phyloP scores from a whole-genome alignment of 2,888 invertebrate species.

The Drosophila percnosoma region DNA sequence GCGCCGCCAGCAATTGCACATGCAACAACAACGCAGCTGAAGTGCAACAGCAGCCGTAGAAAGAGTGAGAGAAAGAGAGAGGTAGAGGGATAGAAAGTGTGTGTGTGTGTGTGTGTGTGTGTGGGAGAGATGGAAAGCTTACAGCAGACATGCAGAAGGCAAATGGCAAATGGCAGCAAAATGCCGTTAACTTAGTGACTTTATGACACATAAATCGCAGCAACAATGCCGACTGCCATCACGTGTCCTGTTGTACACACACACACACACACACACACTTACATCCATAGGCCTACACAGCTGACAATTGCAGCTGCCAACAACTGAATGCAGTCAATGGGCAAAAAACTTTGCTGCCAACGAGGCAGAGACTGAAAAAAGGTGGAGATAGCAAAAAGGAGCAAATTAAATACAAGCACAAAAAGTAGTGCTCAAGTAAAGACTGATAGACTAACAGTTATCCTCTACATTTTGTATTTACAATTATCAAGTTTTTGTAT shows the following conservation, averaged over 20 bases:
- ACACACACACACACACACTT: slow-evolving; percentile 3
- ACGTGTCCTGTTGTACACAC: slow-evolving; percentile 47
- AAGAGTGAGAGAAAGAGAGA: background rate
- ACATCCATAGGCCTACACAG: slow-evolving; percentile 46
- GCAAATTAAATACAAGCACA: slow-evolving; percentile 59
- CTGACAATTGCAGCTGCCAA: slow-evolving; percentile 50
- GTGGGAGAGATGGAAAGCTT: slow-evolving; percentile 33
- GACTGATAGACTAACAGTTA: slow-evolving; percentile 1
- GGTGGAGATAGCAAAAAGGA: slow-evolving; percentile 28
- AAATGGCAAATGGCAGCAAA: slow-evolving; percentile 76
- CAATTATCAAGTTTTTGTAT: background rate
- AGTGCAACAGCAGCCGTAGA: slow-evolving; percentile 44
- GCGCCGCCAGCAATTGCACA: slow-evolving; percentile 56
- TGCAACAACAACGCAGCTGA: slow-evolving; percentile 43
- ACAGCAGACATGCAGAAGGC: slow-evolving; percentile 50
- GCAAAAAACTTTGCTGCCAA: slow-evolving; percentile 43
- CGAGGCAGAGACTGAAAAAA: slow-evolving; percentile 36
- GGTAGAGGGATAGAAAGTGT: background rate
- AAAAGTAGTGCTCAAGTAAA: background rate
- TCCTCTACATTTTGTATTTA: background rate
- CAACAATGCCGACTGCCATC: slow-evolving; percentile 54
- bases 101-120: slow-evolving; percentile 1
- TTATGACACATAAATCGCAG: slow-evolving; percentile 84
- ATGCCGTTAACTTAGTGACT: slow-evolving; percentile 82
- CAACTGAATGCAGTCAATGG: slow-evolving; percentile 29